These are phyloP conservation scores for Acrobeloides nanus DNA, from an alignment of 2,888 invertebrate species.

Conservation along the genomic window DNA sequence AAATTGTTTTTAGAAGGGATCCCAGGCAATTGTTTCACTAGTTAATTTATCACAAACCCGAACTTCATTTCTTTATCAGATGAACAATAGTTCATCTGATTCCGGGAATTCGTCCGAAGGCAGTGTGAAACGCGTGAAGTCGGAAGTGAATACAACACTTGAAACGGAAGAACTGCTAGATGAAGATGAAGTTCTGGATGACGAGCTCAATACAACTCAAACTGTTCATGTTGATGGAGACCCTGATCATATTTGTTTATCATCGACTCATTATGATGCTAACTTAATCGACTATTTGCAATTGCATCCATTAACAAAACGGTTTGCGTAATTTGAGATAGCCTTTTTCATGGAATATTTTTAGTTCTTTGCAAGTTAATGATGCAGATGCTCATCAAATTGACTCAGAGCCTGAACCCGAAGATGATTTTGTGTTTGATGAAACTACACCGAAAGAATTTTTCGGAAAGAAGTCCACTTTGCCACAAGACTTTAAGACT, in stretches of 20 bases:
- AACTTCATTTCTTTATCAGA: neutral
- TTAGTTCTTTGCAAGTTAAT: too few species aligned
- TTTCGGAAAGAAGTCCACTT: too few species aligned
- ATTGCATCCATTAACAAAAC: constrained; percentile 42
- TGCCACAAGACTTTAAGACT: too few species aligned
- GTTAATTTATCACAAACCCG: constrained; percentile 29
- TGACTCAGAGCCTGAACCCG: neutral
- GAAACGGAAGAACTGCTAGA: constrained; percentile 1
- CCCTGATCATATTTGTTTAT: constrained; percentile 42
- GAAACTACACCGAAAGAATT: too few species aligned
- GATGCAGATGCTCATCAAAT: too few species aligned
- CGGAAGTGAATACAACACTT: neutral
- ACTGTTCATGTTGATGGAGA: constrained; percentile 59
- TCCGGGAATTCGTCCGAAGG: too few species aligned
- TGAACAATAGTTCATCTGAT: too few species aligned
- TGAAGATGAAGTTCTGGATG: constrained; percentile 11
- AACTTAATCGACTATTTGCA: constrained; percentile 43
- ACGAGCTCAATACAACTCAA: constrained; percentile 8
- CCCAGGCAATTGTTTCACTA: constrained; percentile 48
- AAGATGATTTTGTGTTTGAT: neutral
- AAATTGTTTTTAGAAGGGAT: constrained; percentile 31
- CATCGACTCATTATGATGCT: constrained; percentile 39
- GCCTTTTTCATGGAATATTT: neutral
- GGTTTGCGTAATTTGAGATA: constrained; percentile 20
- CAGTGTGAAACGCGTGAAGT: constrained; percentile 5